Evolutionary conservation across 2,797 vertebrate genomes (phyloP).

Genomic region (Oryzias sinensis): DNA sequence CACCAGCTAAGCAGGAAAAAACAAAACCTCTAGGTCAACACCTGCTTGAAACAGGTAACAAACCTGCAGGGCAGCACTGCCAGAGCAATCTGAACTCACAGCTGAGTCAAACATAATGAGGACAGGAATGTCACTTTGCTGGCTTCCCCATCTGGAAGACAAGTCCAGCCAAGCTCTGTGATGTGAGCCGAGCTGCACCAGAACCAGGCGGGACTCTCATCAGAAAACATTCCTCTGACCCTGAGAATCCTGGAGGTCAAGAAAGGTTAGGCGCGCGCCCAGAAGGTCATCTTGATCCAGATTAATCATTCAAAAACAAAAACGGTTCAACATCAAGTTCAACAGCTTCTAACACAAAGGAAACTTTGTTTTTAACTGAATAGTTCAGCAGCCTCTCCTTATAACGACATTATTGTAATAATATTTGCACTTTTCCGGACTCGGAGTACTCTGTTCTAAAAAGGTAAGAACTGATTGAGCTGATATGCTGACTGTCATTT

Average conservation of each 20-base stretch:
- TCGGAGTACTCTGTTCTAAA: background rate
- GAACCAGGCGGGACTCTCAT: no score
- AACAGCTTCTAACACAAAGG: conserved; percentile 48
- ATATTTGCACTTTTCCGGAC: conserved; percentile 43
- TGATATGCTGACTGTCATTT: no score
- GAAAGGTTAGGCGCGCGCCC: conserved; percentile 52
- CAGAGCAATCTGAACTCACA: conserved; percentile 44
- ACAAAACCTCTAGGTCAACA: conserved; percentile 32
- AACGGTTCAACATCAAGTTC: conserved; percentile 45
- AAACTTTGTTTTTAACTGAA: conserved; percentile 61
- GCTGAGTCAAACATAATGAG: conserved; percentile 54
- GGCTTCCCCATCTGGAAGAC: conserved; percentile 36
- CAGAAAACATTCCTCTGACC: no score
- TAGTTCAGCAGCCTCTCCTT: conserved; percentile 40
- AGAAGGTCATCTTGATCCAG: conserved; percentile 27
- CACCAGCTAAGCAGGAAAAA: conserved; percentile 7
- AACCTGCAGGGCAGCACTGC: conserved; percentile 38
- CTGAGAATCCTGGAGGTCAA: conserved; percentile 1
- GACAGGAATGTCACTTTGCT: conserved; percentile 75
- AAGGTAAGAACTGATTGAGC: no score
- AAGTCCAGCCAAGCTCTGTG: conserved; percentile 15
- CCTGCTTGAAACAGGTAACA: conserved; percentile 25
- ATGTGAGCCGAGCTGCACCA: conserved; percentile 13
- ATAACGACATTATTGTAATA: conserved; percentile 36
- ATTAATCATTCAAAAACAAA: conserved; percentile 73